Percentiles rank a stretch among this genome's conserved stretches.
These are phyloP conservation scores for Fistularia tabacaria DNA, from an alignment of 2,797 vertebrate species.

Conservation along the genomic window DNA sequence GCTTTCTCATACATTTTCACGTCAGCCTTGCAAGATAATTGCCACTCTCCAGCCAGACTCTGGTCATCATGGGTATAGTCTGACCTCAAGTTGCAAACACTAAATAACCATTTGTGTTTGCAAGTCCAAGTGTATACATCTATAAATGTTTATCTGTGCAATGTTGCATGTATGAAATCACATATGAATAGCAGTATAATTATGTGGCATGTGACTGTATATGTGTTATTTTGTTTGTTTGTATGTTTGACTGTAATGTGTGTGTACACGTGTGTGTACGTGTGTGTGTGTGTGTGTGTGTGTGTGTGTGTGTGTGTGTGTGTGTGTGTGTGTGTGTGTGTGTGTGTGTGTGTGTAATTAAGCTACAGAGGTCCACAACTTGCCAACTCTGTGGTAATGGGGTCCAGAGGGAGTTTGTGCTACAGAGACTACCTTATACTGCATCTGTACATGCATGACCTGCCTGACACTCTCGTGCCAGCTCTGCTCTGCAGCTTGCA, in stretches of 20 bases:
- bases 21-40: conserved; percentile 72
- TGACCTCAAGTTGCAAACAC: conserved; percentile 47
- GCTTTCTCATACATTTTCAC: conserved; percentile 66
- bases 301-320: conserved; percentile 23
- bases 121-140: conserved; percentile 48
- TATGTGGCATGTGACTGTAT: conserved; percentile 20
- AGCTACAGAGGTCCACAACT: conserved; percentile 47
- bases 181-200: conserved; percentile 34
- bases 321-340: conserved; percentile 34
- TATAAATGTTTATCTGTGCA: conserved; percentile 38
- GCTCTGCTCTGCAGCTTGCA: conserved; percentile 40
- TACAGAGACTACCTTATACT: conserved; percentile 38
- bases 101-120: conserved; percentile 45
- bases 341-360: conserved; percentile 53
- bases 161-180: conserved; percentile 30
- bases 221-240: no score
- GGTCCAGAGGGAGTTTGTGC: conserved; percentile 69
- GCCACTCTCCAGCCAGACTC: conserved; percentile 54
- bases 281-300: conserved; percentile 33
- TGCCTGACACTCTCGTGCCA: conserved; percentile 56
- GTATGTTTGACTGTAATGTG: conserved; percentile 6
- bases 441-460: conserved; percentile 65
- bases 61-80: conserved; percentile 61
- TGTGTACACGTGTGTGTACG: conserved; percentile 12
- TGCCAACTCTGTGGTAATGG: conserved; percentile 70